Evolutionary conservation across 2,888 invertebrate genomes (phyloP).

Genomic region (Cheilosia grossa): DNA sequence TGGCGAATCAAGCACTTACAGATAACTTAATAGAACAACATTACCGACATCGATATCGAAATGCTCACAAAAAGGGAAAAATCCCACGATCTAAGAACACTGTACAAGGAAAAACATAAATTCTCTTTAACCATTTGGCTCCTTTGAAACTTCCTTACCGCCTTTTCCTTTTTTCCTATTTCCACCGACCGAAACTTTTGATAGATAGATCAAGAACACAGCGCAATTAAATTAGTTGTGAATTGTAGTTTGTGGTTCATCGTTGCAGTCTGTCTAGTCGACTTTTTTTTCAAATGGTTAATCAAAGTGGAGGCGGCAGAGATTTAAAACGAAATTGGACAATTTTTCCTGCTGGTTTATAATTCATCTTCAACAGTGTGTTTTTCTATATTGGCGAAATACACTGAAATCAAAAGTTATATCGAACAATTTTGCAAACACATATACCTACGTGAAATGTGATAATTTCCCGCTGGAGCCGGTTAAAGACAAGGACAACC

Average conservation of each 20-base stretch:
- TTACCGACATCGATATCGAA: too few relatives aligned
- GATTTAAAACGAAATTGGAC: background rate
- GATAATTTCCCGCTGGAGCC: conserved; percentile 31
- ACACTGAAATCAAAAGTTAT: background rate
- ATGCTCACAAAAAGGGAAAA: too few relatives aligned
- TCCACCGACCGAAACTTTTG: background rate
- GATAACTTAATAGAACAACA: too few relatives aligned
- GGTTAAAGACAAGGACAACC: conserved; percentile 27
- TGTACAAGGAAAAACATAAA: background rate
- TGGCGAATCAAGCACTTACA: too few relatives aligned
- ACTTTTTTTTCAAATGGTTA: background rate
- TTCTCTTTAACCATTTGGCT: conserved; percentile 10
- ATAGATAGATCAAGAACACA: background rate
- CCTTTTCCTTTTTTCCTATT: conserved; percentile 23
- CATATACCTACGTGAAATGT: conserved; percentile 20
- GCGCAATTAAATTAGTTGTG: background rate
- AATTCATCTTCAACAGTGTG: background rate
- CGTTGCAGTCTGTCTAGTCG: background rate
- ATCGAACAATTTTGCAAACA: background rate
- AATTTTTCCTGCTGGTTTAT: background rate
- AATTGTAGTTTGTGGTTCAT: background rate
- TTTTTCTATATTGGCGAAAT: background rate
- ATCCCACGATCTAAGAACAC: too few relatives aligned
- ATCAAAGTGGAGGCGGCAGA: background rate
- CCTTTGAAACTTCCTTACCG: conserved; percentile 33